These are phyloP conservation scores for Acrocyrtus sp. DNA, from an alignment of 2,888 invertebrate species.

Conservation along the genomic window DNA sequence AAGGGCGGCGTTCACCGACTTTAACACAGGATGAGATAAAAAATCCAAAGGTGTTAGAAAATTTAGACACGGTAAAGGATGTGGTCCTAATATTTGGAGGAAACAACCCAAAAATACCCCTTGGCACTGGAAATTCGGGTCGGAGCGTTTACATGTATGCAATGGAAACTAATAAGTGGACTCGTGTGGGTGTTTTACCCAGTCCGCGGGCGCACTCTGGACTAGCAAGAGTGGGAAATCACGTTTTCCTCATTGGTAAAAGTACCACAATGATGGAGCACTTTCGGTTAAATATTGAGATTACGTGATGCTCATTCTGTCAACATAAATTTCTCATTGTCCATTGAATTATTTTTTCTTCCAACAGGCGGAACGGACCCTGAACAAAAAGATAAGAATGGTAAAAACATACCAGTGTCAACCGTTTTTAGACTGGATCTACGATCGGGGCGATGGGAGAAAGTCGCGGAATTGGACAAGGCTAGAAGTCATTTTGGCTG, in stretches of 20 bases:
- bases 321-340: too few relatives aligned
- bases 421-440: slow-evolving; percentile 79
- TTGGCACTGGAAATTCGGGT: slow-evolving; percentile 69
- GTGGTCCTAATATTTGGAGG: slow-evolving; percentile 77
- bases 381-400: slow-evolving; percentile 70
- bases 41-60: too few relatives aligned
- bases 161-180: slow-evolving; percentile 74
- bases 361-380: slow-evolving; percentile 76
- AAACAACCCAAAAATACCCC: slow-evolving; percentile 71
- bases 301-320: too few relatives aligned
- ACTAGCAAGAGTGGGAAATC: slow-evolving; percentile 24
- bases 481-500: slow-evolving; percentile 77
- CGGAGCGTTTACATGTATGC: slow-evolving; percentile 70
- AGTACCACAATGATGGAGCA: neutral
- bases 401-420: slow-evolving; percentile 71
- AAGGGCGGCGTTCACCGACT: too few relatives aligned
- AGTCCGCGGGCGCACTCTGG: slow-evolving; percentile 76
- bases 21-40: too few relatives aligned
- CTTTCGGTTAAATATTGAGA: neutral
- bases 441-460: slow-evolving; percentile 73
- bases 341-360: too few relatives aligned
- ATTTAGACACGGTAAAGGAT: slow-evolving; percentile 72
- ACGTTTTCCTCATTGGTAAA: slow-evolving; percentile 47
- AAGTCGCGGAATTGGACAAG: slow-evolving; percentile 72
- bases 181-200: slow-evolving; percentile 75